phyloP scores from a whole-genome alignment of 2,888 invertebrate species.

The Schizaphis graminum region DNA sequence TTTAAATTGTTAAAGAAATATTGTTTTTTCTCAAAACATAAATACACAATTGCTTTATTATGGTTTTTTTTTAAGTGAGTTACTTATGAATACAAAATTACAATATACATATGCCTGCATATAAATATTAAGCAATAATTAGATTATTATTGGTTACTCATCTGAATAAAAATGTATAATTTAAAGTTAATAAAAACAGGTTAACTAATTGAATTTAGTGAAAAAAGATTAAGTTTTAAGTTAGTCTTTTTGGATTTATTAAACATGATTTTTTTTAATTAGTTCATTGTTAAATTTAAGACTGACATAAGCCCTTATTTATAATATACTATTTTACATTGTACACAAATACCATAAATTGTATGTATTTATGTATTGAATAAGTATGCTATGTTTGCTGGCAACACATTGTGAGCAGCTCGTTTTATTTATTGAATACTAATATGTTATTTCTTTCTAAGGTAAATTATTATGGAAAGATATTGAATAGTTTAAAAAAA shows the following conservation, averaged over 20 bases:
- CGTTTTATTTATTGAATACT: no score
- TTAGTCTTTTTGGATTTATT: no score
- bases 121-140: neutral
- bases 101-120: neutral
- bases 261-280: no score
- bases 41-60: neutral
- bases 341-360: no score
- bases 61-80: neutral
- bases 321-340: no score
- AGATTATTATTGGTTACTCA: neutral
- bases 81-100: neutral
- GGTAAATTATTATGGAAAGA: neutral
- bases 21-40: neutral
- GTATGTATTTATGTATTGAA: no score
- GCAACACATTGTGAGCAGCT: no score
- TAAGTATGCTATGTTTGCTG: no score
- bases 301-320: no score
- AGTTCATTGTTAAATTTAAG: no score
- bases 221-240: neutral
- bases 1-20: neutral
- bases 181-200: neutral
- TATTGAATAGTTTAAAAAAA: neutral
- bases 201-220: neutral
- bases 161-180: neutral
- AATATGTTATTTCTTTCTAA: no score